Evolutionary conservation across 2,888 invertebrate genomes (phyloP).

Genomic region (Syrista parreyssii): DNA sequence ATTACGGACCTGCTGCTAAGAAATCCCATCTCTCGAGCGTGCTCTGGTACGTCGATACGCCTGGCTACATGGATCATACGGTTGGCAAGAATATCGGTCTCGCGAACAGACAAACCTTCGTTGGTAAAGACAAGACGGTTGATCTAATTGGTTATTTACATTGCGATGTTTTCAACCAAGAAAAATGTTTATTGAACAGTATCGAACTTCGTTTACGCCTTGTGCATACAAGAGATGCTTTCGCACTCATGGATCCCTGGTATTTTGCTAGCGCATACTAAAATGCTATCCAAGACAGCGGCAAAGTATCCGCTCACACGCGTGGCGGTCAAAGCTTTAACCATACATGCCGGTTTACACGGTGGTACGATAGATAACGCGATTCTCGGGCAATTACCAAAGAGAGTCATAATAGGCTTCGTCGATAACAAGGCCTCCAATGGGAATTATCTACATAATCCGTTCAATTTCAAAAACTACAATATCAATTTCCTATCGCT

Average conservation of each 20-base stretch:
- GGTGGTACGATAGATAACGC: conserved; percentile 46
- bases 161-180: conserved; percentile 37
- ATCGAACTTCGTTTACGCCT: conserved; percentile 34
- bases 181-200: conserved; percentile 35
- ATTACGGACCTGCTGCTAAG: conserved; percentile 33
- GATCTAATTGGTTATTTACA: conserved; percentile 30
- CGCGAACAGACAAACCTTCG: too few relatives aligned
- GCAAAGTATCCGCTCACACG: conserved; percentile 39
- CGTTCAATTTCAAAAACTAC: conserved; percentile 23
- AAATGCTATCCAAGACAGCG: conserved; percentile 33
- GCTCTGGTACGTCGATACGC: conserved; percentile 28
- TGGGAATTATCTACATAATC: conserved; percentile 25
- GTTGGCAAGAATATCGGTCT: too few relatives aligned
- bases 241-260: conserved; percentile 34
- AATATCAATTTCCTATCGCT: conserved; percentile 27
- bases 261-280: conserved; percentile 40
- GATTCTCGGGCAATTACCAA: conserved; percentile 45
- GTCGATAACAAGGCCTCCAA: conserved; percentile 35
- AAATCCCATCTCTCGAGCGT: conserved; percentile 29
- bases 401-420: conserved; percentile 44
- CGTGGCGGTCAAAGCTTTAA: conserved; percentile 37
- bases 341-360: conserved; percentile 36
- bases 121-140: background rate
- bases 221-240: conserved; percentile 28
- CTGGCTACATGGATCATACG: background rate